A percentile compares a stretch with the other conserved stretches of the same genome.
Conservation (phyloP, 37 sponge, comb jelly and placozoan genomes). For the Ianthella basta region DNA sequence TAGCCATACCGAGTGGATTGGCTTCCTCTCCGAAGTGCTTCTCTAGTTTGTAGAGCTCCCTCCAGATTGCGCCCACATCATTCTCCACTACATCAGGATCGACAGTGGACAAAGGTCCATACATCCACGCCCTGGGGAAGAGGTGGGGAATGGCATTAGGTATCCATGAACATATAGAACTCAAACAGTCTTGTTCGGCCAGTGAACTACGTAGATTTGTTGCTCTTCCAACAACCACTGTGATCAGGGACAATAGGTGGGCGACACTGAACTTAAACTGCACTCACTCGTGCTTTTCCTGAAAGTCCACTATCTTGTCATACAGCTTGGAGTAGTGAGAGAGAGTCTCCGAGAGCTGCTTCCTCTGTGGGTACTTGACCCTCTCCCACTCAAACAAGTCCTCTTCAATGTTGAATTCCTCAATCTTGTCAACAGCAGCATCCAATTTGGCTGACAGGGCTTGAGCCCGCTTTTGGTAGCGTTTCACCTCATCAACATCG, state of each 20-base stretch:
- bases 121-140: conserved; percentile 93
- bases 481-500: conserved; percentile 82
- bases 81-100: conserved; percentile 97
- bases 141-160: not conserved
- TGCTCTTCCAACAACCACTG: no score
- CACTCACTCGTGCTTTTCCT: conserved; percentile 85
- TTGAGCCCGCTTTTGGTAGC: conserved; percentile 91
- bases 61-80: conserved; percentile 87
- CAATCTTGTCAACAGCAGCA: conserved; percentile 92
- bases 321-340: conserved; percentile 91
- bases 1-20: conserved; percentile 87
- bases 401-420: conserved; percentile 94
- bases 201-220: no score
- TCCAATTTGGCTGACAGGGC: conserved; percentile 79
- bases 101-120: conserved; percentile 84
- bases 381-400: conserved; percentile 99
- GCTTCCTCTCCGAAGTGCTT: conserved; percentile 85
- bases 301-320: conserved; percentile 86
- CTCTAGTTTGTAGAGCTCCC: conserved; percentile 95
- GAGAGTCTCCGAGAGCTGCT: conserved; percentile 79
- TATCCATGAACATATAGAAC: conserved; percentile 11
- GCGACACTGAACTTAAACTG: no score
- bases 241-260: no score
- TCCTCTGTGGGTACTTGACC: conserved; percentile 89
- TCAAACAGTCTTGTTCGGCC: not conserved